These are phyloP conservation scores for Amphipyra berbera DNA, from an alignment of 2,888 invertebrate species.

Conservation along the genomic window DNA sequence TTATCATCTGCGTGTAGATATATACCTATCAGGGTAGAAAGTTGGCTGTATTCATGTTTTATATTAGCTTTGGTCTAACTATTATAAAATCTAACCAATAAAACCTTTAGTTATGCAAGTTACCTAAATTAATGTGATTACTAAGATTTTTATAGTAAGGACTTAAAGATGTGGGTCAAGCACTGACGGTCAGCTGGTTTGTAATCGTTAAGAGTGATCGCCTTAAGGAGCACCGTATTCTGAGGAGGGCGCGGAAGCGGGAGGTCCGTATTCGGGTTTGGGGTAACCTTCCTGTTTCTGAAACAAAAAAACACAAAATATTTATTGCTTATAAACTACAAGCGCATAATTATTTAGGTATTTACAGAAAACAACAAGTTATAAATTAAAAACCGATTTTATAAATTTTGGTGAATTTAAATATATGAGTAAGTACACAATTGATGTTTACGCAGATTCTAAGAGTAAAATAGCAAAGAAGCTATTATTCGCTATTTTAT, in stretches of 20 bases:
- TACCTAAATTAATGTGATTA: constrained; percentile 35
- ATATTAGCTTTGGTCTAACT: constrained; percentile 53
- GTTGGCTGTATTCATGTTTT: not conserved
- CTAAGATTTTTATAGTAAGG: constrained; percentile 46
- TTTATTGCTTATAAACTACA: not conserved
- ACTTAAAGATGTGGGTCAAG: constrained; percentile 61
- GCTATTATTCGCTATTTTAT: too few relatives aligned
- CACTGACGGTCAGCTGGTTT: constrained; percentile 62
- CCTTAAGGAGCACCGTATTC: constrained; percentile 91
- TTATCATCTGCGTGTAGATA: not conserved
- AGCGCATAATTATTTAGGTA: too few relatives aligned
- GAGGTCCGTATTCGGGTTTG: constrained; percentile 83
- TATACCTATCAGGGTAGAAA: not conserved
- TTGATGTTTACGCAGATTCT: too few relatives aligned
- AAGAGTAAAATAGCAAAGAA: too few relatives aligned
- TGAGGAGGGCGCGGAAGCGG: constrained; percentile 87
- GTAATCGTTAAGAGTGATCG: constrained; percentile 64
- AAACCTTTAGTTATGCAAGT: constrained; percentile 24
- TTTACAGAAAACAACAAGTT: too few relatives aligned
- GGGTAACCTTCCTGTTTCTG: constrained; percentile 91
- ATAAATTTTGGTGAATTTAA: too few relatives aligned
- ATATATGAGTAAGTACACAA: too few relatives aligned
- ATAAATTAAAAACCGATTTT: too few relatives aligned
- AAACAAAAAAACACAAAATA: constrained; percentile 50
- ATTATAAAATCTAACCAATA: constrained; percentile 28